These are phyloP conservation scores for Harpalus rubripes DNA, from an alignment of 2,888 invertebrate genomes.

Conservation along the genomic window DNA sequence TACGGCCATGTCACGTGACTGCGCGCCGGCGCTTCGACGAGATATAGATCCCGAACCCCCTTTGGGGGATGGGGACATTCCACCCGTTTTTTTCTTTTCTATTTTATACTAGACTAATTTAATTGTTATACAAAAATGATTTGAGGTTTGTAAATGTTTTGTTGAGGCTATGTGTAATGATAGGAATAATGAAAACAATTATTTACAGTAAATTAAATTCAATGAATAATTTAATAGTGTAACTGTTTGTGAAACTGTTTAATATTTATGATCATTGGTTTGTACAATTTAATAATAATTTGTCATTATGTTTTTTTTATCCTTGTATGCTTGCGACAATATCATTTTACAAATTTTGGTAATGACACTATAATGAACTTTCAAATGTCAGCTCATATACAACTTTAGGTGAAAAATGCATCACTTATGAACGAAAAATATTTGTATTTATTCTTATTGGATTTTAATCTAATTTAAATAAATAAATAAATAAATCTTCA, in stretches of 20 bases:
- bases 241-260: not conserved
- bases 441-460: no score
- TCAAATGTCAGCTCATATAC: no score
- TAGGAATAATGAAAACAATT: not conserved
- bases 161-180: not conserved
- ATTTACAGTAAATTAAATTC: not conserved
- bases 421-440: no score
- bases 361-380: no score
- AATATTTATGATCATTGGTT: not conserved
- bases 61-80: conserved; percentile 2
- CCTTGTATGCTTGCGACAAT: no score
- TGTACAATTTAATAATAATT: not conserved
- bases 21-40: conserved; percentile 15
- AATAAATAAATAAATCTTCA: no score
- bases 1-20: conserved; percentile 39
- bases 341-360: no score
- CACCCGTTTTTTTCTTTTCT: not conserved
- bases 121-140: not conserved
- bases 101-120: not conserved
- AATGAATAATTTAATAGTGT: not conserved
- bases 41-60: conserved; percentile 14
- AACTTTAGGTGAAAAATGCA: no score
- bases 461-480: no score
- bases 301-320: not conserved
- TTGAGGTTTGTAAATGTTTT: not conserved